phyloP scores from a whole-genome alignment of 1,140 invertebrate genomes.

The Plectrocnemia conspersa region DNA sequence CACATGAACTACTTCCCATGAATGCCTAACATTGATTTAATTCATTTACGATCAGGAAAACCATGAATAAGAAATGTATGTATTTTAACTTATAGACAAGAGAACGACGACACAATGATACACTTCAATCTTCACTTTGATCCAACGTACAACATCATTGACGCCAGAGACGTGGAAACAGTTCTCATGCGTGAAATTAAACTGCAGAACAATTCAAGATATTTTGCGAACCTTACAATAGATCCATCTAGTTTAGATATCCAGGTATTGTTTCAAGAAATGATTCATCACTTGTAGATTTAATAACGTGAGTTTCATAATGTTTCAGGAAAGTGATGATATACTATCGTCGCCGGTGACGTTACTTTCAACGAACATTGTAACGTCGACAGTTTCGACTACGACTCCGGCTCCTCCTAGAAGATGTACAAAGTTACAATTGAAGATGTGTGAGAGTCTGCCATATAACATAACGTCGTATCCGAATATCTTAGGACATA shows the following conservation, averaged over 20 bases:
- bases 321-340: conserved; percentile 39
- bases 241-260: conserved; percentile 63
- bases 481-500: conserved; percentile 71
- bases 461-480: conserved; percentile 78
- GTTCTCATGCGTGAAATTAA: conserved; percentile 55
- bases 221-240: conserved; percentile 60
- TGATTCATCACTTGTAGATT: conserved; percentile 1
- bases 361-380: conserved; percentile 45
- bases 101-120: conserved; percentile 58
- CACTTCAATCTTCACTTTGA: conserved; percentile 71
- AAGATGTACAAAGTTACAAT: conserved; percentile 61
- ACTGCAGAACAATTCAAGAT: conserved; percentile 48
- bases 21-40: background rate
- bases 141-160: conserved; percentile 52
- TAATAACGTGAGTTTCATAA: conserved; percentile 11
- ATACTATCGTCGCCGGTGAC: conserved; percentile 54
- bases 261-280: conserved; percentile 47
- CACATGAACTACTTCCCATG: background rate
- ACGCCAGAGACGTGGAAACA: conserved; percentile 49
- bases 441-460: conserved; percentile 68
- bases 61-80: no score
- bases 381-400: conserved; percentile 41
- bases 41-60: no score
- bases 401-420: conserved; percentile 54
- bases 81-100: conserved; percentile 31